These are phyloP conservation scores for Benitochromis conjunctus DNA, from an alignment of 2,113 vertebrate species.

Conservation along the genomic window DNA sequence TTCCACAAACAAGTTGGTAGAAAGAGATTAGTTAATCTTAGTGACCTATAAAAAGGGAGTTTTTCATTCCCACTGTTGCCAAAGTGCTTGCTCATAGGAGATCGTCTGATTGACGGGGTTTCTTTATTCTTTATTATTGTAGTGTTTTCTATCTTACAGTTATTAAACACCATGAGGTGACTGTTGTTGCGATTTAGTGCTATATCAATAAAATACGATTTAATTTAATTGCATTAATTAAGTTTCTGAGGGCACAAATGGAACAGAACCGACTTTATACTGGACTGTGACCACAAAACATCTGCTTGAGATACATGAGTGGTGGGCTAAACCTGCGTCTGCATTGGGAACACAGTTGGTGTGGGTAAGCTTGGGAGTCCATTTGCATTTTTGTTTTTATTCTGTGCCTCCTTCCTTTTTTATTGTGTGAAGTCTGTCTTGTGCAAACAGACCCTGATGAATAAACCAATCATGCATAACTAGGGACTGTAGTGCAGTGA, in stretches of 20 bases:
- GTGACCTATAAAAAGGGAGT: neutral
- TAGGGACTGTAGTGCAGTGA: neutral
- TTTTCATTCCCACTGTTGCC: neutral
- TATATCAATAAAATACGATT: rapidly evolving
- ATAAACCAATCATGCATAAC: neutral
- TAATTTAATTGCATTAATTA: too few species aligned
- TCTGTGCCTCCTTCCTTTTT: neutral
- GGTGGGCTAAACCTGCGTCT: neutral
- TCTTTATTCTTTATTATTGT: rapidly evolving
- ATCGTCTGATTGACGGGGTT: neutral
- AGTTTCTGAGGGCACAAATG: neutral
- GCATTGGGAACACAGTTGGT: neutral
- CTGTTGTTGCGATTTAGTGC: rapidly evolving
- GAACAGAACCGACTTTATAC: rapidly evolving
- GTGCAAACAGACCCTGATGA: neutral
- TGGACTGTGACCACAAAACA: neutral
- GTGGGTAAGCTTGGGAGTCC: neutral
- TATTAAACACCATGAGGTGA: neutral
- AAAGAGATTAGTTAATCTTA: neutral
- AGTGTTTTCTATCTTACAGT: neutral
- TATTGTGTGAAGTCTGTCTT: neutral
- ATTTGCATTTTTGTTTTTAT: neutral
- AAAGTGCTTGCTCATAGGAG: neutral
- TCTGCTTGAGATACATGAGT: neutral
- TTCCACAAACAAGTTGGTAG: neutral